phyloP scores from a whole-genome alignment of 2,888 invertebrate species.

The Rotaria magnacalcarata region DNA sequence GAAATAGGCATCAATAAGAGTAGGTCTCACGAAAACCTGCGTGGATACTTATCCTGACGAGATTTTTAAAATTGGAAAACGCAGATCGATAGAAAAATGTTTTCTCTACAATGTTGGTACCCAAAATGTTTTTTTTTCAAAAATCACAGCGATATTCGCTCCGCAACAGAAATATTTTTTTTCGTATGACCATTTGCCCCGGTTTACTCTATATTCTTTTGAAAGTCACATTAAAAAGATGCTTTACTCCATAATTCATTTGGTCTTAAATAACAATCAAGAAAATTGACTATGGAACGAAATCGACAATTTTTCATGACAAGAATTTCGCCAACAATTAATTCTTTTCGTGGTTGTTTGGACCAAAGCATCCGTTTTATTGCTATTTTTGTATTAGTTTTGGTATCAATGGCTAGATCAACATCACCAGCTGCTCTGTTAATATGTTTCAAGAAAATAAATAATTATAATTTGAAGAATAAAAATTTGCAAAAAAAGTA shows the following conservation, averaged over 20 bases:
- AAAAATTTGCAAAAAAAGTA: neutral
- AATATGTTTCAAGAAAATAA: constrained; percentile 39
- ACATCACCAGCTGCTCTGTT: constrained; percentile 79
- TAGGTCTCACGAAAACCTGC: too few species aligned
- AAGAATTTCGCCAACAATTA: constrained; percentile 84
- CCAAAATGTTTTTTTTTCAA: too few species aligned
- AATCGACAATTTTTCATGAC: constrained; percentile 48
- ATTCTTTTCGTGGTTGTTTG: constrained; percentile 88
- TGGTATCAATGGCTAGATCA: constrained; percentile 76
- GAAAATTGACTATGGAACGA: constrained; percentile 84
- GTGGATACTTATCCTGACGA: too few species aligned
- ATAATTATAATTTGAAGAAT: too few species aligned
- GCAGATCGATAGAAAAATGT: too few species aligned
- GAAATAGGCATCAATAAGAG: too few species aligned
- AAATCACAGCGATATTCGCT: too few species aligned
- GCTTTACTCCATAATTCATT: constrained; percentile 77
- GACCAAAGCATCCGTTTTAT: constrained; percentile 91
- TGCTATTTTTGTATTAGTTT: constrained; percentile 74
- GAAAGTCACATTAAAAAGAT: constrained; percentile 49
- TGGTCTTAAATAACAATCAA: constrained; percentile 78
- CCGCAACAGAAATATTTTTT: too few species aligned
- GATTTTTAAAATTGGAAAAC: too few species aligned
- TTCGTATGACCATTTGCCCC: too few species aligned
- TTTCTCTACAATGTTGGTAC: too few species aligned
- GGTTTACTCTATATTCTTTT: constrained; percentile 50